A percentile compares a stretch with the other conserved stretches of the same genome.
Evolutionary conservation across 2,797 vertebrate species (phyloP).

Genomic region (Emys orbicularis): DNA sequence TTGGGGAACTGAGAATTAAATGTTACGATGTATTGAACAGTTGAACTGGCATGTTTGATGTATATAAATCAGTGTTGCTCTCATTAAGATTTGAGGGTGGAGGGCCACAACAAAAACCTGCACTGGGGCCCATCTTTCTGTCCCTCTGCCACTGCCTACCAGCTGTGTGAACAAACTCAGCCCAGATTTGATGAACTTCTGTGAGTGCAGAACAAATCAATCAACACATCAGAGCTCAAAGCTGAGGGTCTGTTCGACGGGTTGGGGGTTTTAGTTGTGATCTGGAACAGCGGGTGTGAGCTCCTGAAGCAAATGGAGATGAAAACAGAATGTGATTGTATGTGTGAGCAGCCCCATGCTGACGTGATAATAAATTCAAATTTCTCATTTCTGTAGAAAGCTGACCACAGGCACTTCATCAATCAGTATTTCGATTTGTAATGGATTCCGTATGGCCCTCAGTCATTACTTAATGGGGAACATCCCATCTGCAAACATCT

Average conservation of each 20-base stretch:
- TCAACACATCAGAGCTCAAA: constrained; percentile 59
- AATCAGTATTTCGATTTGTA: constrained; percentile 79
- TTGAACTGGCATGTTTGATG: neutral
- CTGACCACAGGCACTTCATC: constrained; percentile 81
- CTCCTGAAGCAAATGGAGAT: constrained; percentile 55
- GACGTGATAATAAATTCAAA: constrained; percentile 78
- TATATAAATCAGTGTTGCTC: neutral
- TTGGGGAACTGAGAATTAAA: neutral
- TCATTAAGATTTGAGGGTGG: neutral
- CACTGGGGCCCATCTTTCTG: neutral
- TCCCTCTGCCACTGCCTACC: neutral
- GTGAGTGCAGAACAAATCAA: constrained; percentile 60
- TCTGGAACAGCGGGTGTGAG: constrained; percentile 61
- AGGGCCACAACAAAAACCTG: neutral
- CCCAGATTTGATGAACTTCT: constrained; percentile 56
- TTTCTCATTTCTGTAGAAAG: constrained; percentile 80
- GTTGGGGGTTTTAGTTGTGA: constrained; percentile 46
- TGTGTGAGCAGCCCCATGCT: constrained; percentile 71
- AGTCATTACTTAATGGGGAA: constrained; percentile 79
- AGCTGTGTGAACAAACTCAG: constrained; percentile 55
- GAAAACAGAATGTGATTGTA: constrained; percentile 73
- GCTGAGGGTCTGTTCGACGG: constrained; percentile 49
- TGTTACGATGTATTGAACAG: neutral
- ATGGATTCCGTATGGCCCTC: constrained; percentile 77
- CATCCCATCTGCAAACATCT: constrained; percentile 77